Conservation (phyloP, 2,113 vertebrate genomes). For the Cacatua alba region DNA sequence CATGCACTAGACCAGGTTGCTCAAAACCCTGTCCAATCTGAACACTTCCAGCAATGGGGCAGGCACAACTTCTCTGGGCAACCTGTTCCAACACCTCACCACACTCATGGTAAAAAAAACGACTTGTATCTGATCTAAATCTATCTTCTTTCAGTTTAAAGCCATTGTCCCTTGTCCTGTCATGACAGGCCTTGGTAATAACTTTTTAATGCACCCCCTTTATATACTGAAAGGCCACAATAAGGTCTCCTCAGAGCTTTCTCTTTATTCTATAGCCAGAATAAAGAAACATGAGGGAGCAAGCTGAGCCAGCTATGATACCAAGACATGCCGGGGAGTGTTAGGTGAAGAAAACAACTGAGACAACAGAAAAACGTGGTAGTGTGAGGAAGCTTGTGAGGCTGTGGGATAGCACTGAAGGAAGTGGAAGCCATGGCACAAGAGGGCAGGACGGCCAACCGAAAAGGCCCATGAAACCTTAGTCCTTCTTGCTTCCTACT, state of each 20-base stretch:
- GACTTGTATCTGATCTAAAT: not conserved
- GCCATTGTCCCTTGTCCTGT: not conserved
- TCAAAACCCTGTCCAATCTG: not conserved
- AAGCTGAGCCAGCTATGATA: not conserved
- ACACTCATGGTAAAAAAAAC: not conserved
- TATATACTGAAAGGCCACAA: not conserved
- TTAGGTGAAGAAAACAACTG: not conserved
- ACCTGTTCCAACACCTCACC: not conserved
- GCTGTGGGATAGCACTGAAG: rapidly evolving
- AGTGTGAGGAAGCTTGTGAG: no score
- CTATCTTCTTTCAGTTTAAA: not conserved
- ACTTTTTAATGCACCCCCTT: not conserved
- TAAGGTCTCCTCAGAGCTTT: not conserved
- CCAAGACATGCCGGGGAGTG: rapidly evolving
- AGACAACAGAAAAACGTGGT: not conserved
- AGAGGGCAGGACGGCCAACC: rapidly evolving
- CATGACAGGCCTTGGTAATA: not conserved
- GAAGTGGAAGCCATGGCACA: not conserved
- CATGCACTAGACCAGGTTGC: not conserved
- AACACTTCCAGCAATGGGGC: not conserved
- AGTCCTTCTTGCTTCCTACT: not conserved
- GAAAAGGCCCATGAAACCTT: no score
- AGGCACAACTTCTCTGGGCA: not conserved
- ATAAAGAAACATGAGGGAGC: not conserved
- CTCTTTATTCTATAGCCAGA: not conserved